phyloP scores from a whole-genome alignment of 2,797 vertebrate species.

The Loriculus beryllinus region DNA sequence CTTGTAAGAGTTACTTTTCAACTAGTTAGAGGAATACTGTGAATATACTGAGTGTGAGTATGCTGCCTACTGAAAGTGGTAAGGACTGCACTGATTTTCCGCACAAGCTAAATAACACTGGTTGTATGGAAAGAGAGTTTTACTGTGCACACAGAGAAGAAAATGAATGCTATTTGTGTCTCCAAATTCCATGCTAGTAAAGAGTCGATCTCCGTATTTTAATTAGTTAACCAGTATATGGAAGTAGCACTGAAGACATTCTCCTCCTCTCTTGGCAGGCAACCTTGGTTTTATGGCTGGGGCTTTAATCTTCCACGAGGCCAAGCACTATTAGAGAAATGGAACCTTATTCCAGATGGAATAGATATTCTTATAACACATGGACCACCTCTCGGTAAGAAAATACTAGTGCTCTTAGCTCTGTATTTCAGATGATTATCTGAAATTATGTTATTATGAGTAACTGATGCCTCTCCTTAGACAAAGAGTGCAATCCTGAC shows the following conservation, averaged over 20 bases:
- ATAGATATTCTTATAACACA: conserved; percentile 96
- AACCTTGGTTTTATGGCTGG: conserved; percentile 98
- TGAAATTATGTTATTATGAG: background rate
- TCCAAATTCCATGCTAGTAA: background rate
- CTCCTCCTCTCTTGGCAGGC: conserved; percentile 78
- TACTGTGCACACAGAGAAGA: background rate
- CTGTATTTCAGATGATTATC: background rate
- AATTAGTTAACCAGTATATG: conserved; percentile 40
- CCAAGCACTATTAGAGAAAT: conserved; percentile 95
- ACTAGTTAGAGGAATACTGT: background rate
- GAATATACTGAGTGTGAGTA: background rate
- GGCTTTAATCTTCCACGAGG: conserved; percentile 95
- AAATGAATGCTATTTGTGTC: conserved; percentile 29
- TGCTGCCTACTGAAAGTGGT: background rate
- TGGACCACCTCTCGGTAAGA: conserved; percentile 93
- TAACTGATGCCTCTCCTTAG: background rate
- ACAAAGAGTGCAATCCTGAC: background rate
- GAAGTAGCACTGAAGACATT: conserved; percentile 55
- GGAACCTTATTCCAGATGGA: conserved; percentile 95
- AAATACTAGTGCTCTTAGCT: conserved; percentile 19
- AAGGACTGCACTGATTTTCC: background rate
- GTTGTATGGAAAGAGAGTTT: background rate
- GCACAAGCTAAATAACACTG: background rate
- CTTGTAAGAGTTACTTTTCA: background rate
- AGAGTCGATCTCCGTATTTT: conserved; percentile 4